These are phyloP conservation scores for Linepithema humile DNA, from an alignment of 1,140 invertebrate genomes.

Conservation along the genomic window DNA sequence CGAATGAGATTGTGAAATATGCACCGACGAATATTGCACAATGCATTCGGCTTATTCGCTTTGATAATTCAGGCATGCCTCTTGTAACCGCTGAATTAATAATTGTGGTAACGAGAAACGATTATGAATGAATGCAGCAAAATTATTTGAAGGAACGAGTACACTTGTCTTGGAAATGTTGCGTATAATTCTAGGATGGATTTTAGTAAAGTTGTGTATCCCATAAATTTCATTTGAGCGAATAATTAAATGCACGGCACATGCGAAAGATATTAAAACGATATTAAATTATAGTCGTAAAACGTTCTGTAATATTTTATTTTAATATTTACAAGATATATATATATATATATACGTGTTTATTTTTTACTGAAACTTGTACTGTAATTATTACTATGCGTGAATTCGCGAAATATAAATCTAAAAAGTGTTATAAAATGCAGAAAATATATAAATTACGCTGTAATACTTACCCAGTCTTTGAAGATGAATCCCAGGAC, in stretches of 20 bases:
- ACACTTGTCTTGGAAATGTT: constrained; percentile 29
- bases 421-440: not conserved
- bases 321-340: not conserved
- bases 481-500: constrained; percentile 98
- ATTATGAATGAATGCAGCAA: constrained; percentile 19
- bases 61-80: constrained; percentile 54
- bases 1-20: constrained; percentile 54
- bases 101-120: constrained; percentile 25
- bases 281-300: not conserved
- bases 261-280: not conserved
- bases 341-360: too few species aligned
- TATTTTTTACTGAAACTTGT: not conserved
- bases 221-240: not conserved
- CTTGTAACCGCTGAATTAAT: constrained; percentile 30
- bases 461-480: constrained; percentile 92
- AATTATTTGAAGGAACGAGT: not conserved
- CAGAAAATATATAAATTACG: constrained; percentile 5
- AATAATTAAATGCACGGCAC: constrained; percentile 19
- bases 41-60: constrained; percentile 64
- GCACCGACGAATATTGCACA: constrained; percentile 53
- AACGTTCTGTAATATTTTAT: not conserved
- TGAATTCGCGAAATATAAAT: not conserved
- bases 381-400: not conserved
- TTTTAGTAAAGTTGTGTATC: not conserved
- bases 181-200: constrained; percentile 24